Evolutionary conservation across 1,140 invertebrate species (phyloP).

Genomic region (Portunus trituberculatus): DNA sequence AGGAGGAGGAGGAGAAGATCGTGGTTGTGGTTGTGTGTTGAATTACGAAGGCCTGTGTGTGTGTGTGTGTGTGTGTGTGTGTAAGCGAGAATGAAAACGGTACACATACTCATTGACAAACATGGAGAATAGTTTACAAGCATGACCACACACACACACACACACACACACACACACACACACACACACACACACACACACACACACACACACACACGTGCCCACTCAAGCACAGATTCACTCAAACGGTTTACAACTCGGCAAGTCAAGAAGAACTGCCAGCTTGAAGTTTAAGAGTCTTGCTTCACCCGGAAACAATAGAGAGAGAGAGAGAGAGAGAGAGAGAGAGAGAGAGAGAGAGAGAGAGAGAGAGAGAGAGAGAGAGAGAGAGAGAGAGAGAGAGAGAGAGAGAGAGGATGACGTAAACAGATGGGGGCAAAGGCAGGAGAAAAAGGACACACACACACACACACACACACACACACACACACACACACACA

Average conservation of each 20-base stretch:
- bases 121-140: not conserved
- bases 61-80: too few species aligned
- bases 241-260: too few species aligned
- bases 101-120: conserved; percentile 1
- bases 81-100: not conserved
- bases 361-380: conserved; percentile 20
- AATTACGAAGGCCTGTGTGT: too few species aligned
- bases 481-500: not conserved
- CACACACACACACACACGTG: too few species aligned
- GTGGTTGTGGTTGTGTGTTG: too few species aligned
- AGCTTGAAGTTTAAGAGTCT: too few species aligned
- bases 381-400: conserved; percentile 17
- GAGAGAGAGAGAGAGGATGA: not conserved
- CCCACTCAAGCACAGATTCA: too few species aligned
- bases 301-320: not conserved
- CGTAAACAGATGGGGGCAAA: not conserved
- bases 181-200: too few species aligned
- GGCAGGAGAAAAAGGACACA: not conserved
- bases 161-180: conserved; percentile 5
- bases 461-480: not conserved
- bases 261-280: too few species aligned
- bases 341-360: conserved; percentile 20
- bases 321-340: not conserved
- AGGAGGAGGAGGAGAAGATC: too few species aligned
- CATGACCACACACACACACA: conserved; percentile 28